These are phyloP conservation scores for Brevipalpus yothersi DNA, from an alignment of 1,140 invertebrate species.

Conservation along the genomic window DNA sequence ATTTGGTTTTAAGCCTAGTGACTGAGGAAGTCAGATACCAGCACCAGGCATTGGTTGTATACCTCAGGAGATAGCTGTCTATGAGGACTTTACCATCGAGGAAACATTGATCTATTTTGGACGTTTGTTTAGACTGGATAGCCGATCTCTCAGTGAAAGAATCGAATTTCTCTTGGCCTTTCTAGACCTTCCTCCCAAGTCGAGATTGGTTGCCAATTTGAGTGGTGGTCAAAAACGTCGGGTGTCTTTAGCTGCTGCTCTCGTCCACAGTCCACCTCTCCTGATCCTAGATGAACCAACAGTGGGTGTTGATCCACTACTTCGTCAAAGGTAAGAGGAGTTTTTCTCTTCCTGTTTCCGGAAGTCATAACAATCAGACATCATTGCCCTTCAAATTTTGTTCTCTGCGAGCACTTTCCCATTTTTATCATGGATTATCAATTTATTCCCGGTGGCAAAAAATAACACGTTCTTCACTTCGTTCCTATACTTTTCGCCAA, in stretches of 20 bases:
- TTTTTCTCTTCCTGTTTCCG: slow-evolving; percentile 44
- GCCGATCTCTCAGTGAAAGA: slow-evolving; percentile 45
- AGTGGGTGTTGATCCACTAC: no score
- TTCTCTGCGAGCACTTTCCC: not conserved
- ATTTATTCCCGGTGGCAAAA: not conserved
- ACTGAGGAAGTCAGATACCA: slow-evolving; percentile 46
- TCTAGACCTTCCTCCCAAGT: slow-evolving; percentile 56
- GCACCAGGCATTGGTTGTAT: slow-evolving; percentile 59
- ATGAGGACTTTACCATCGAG: no score
- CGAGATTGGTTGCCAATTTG: slow-evolving; percentile 59
- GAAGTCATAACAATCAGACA: not conserved
- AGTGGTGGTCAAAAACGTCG: slow-evolving; percentile 28
- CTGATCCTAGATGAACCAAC: slow-evolving; percentile 27
- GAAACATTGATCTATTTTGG: slow-evolving; percentile 92
- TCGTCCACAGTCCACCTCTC: slow-evolving; percentile 24
- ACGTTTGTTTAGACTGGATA: slow-evolving; percentile 68
- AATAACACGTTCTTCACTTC: slow-evolving; percentile 20
- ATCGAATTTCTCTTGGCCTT: slow-evolving; percentile 69
- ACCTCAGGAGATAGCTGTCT: slow-evolving; percentile 71
- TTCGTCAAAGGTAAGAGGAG: slow-evolving; percentile 58
- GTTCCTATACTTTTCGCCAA: slow-evolving; percentile 77
- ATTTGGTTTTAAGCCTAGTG: slow-evolving; percentile 54
- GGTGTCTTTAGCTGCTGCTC: slow-evolving; percentile 23
- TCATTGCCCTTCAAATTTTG: not conserved
- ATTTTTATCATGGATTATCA: not conserved